Conservation (phyloP, 1,140 invertebrate species). For the Achatina immaculata region DNA sequence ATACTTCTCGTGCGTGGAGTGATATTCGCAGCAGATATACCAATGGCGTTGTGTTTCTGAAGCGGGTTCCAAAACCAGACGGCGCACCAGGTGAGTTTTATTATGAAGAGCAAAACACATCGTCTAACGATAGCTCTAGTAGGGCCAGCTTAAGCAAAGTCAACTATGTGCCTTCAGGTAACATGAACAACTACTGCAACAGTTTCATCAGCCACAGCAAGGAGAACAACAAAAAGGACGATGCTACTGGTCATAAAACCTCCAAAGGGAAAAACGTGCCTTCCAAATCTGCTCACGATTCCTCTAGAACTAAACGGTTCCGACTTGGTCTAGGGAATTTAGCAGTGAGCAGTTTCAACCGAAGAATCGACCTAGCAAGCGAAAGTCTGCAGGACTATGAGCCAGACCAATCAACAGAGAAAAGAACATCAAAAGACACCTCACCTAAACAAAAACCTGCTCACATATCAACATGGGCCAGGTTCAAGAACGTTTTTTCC, state of each 20-base stretch:
- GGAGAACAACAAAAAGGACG: not conserved
- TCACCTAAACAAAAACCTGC: not conserved
- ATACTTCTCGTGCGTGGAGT: not conserved
- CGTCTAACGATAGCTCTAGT: not conserved
- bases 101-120: slow-evolving; percentile 2
- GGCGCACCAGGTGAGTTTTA: slow-evolving; percentile 11
- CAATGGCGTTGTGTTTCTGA: slow-evolving; percentile 25
- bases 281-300: not conserved
- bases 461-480: not conserved
- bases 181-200: slow-evolving; percentile 30
- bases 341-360: slow-evolving; percentile 22
- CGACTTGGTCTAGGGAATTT: slow-evolving; percentile 22
- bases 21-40: slow-evolving; percentile 19
- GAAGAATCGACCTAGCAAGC: slow-evolving; percentile 20
- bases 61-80: slow-evolving; percentile 8
- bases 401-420: not conserved
- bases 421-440: not conserved
- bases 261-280: not conserved
- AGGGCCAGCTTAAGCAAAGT: slow-evolving; percentile 28
- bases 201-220: slow-evolving; percentile 14
- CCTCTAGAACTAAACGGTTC: not conserved
- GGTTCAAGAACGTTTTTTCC: slow-evolving; percentile 32
- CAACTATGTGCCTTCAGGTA: slow-evolving; percentile 30
- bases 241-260: not conserved
- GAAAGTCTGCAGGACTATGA: slow-evolving; percentile 11